phyloP scores from a whole-genome alignment of 2,797 vertebrate genomes.

The Lepidocolaptes lacrymiger region DNA sequence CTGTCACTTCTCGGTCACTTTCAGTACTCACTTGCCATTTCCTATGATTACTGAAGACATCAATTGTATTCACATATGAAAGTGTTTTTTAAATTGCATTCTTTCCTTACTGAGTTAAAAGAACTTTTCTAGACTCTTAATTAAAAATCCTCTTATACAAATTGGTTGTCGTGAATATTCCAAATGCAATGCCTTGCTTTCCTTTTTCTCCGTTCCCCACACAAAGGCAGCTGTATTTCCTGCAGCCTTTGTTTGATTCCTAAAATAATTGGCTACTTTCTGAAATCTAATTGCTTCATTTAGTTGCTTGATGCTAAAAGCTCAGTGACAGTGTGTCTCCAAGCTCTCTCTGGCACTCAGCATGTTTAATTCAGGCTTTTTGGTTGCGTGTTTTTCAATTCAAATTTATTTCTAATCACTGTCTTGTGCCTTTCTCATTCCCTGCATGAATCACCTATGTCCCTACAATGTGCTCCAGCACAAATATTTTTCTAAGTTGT shows the following conservation, averaged over 20 bases:
- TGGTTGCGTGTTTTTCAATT: neutral
- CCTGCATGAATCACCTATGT: neutral
- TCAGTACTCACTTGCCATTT: neutral
- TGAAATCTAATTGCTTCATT: constrained; percentile 34
- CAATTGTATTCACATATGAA: neutral
- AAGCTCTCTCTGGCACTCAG: neutral
- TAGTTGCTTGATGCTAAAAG: neutral
- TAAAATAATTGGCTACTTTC: constrained; percentile 25
- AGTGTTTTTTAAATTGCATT: neutral
- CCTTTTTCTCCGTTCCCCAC: neutral
- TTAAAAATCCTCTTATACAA: neutral
- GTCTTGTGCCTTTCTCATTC: neutral
- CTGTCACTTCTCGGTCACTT: neutral
- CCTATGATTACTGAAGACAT: neutral
- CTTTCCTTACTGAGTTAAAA: neutral
- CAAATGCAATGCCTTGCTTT: neutral
- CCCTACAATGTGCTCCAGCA: neutral
- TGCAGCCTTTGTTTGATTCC: constrained; percentile 9
- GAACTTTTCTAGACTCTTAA: neutral
- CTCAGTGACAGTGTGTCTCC: neutral
- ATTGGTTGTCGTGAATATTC: neutral
- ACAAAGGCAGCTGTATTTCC: neutral
- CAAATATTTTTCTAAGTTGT: neutral
- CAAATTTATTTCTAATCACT: neutral
- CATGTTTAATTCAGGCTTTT: neutral